Evolutionary conservation across 2,888 invertebrate genomes (phyloP).

Genomic region (Agrotis clavis): DNA sequence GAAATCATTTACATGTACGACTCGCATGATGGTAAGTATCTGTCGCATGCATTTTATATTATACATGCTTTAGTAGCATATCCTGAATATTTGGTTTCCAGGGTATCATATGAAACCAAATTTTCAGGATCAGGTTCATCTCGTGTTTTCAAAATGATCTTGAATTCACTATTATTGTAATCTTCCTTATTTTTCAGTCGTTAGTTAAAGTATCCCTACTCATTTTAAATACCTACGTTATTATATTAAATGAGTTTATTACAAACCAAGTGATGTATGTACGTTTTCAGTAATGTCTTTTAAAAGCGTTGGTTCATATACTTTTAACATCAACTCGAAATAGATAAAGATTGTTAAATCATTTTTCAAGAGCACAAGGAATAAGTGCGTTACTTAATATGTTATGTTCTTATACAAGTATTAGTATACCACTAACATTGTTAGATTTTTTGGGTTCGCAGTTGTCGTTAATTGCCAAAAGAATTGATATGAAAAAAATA

Average conservation of each 20-base stretch:
- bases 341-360: not conserved
- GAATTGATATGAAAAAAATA: not conserved
- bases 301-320: not conserved
- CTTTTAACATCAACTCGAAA: not conserved
- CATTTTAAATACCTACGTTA: too few relatives aligned
- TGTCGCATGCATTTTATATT: constrained; percentile 18
- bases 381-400: not conserved
- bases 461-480: not conserved
- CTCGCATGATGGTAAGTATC: constrained; percentile 96
- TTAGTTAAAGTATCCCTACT: too few relatives aligned
- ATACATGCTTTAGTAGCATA: not conserved
- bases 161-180: too few relatives aligned
- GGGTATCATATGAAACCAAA: not conserved
- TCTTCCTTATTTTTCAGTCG: too few relatives aligned
- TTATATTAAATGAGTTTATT: too few relatives aligned
- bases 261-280: too few relatives aligned
- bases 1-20: constrained; percentile 97
- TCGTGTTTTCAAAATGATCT: too few relatives aligned
- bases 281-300: too few relatives aligned
- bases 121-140: too few relatives aligned
- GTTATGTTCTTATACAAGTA: too few relatives aligned
- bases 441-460: not conserved
- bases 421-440: not conserved
- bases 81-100: not conserved
- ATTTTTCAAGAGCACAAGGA: not conserved